Evolutionary conservation across 30 jellyfish, hydroid and myxozoan genomes (phyloP), one percentile per base, ranked within the genome.

Genomic region (Hydractinia symbiolongicarpus): DNA sequence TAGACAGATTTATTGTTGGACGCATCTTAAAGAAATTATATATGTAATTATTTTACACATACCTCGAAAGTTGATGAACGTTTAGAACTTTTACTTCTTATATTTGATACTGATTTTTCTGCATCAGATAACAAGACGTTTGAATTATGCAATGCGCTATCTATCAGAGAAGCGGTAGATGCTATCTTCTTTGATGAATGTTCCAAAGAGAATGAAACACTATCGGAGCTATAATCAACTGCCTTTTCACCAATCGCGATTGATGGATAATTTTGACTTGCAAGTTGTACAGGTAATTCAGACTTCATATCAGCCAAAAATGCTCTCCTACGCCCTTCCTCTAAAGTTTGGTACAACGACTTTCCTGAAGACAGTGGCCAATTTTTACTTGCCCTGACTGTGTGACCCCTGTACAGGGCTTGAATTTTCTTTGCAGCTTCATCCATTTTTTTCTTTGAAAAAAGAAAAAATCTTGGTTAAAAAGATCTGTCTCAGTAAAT

Each of bases 391-490:
- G 86, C 88, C 19, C 98, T 82, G 54, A 86, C 91, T 50, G 86
- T 61, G 68, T 86, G 88, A 53, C 98, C 98, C 19, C 98, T 62
- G 82, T 73, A 91, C 5, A 78, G 86, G 5, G 98, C 98, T 64
- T 91, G 98, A 66, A 91, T 91, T 71, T 64, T 85, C 17, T 86
- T 78, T 5, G 98, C 98, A 19, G 98, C 98, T 53, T 75, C 81
- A 53, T 86, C 98, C 81, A 72, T 82, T 17, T 82, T 84, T 49
- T 53, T 20, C 98, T 91, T 55, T 40, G 56, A 85, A 73, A 62
- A 50, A 66, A 9, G 61, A 50, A 30, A 50, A 50, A 8, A 8
- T 52, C 55, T 13, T 8, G 0, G 83, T 30, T 30, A 30, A 30
- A 1, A 30, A 30, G 14, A 77, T 56, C 70, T 8, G 11, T 8